Evolutionary conservation across 2,113 vertebrate genomes (phyloP), one percentile per base, ranked within the genome.

Genomic region (Corythaixoides concolor): DNA sequence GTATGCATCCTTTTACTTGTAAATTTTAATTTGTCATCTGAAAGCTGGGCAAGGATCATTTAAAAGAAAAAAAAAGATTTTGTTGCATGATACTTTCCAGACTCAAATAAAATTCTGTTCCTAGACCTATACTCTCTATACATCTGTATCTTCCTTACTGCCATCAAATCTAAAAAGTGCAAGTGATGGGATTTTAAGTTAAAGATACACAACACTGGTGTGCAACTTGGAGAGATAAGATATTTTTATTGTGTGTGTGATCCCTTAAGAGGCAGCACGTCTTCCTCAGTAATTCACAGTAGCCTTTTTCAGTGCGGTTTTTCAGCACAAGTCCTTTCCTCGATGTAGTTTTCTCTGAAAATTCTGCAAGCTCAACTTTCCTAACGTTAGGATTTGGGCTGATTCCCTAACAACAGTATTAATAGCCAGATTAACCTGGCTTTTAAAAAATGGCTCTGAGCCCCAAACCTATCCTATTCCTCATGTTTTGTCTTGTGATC

Each of bases 61-160:
- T 8, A 55, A 47, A 32, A 58, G 45, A 35, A 7, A 58, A 49
- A 35, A 7, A 8, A 15, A 53, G 6, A 88, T 17, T 17, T 62
- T 93, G 60, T 56, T 90, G 88, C 92, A 90, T 94, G 93, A 72
- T 77, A 41, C 49, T 88, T 92, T 88, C 66, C 69, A 77, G 79
- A 92, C 70, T 77, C 13, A 74, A 96, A 94, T 96, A 95, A 97
- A 95, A 93, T 78, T 64, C 73, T 90, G 17, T 92, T 95, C 30
- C 39, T 84, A 62, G 73, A 87, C 52, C 69, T 84, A 2, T 37
- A 28, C 39, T 80, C 93, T 68, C 83, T 95, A 73, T 96, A 28
- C 67, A 67, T 87, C 92, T 87, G 64, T 84, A 90, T 89, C 49
- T 87, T 95, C 53, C 85, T 90, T 90, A 56, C 56, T 93, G 56